Evolutionary conservation across 2,113 vertebrate species (phyloP), one percentile per base, ranked within the genome.

Genomic region (Chionis minor): DNA sequence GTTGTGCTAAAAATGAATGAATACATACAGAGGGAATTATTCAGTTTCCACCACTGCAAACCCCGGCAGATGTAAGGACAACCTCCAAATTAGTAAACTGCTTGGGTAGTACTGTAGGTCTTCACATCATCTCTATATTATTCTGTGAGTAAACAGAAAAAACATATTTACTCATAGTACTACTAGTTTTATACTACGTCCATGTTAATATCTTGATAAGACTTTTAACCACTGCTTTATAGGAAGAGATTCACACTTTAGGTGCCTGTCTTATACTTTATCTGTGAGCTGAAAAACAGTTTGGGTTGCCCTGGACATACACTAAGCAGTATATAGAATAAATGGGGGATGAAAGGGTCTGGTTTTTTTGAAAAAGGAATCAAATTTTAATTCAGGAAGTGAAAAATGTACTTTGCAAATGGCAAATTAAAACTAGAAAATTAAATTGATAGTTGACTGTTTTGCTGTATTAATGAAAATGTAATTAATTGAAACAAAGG

Each of bases 1-100:
- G 35, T 82, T 58, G 58, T 94, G 86, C 38, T 92, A 80, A 92
- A 89, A 94, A 81, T 75, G 78, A 92, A 92, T 87, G 54, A 89
- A 69, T 87, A 30, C 14, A 22, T 20, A 54, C 2, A 15, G 61
- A 79, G 26, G 27, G 19, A 84, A 45, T 40, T 52, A 63, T 49
- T 85, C n/a, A 19, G 26, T 89, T 85, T 89, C 91, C 42, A 69
- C 49, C 24, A 88, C 47, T 94, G 44, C 73, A 95, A 79, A 66
- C 4, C 22, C 35, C 6, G 14, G 40, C 21, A 65, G 35, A 84
- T 65, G 38, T 75, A 54, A 81, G 70, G 70, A 89, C 61, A 79
- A n/a, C 24, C 24, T 75, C 56, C 38, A 74, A 58, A 71, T 77
- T 8, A 75, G 15, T 74, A 78, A 74, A 66, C 18, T 63, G 14